Evolutionary conservation across 35 echinoderm and acorn worm species (phyloP).

Genomic region (Eucidaris tribuloides): DNA sequence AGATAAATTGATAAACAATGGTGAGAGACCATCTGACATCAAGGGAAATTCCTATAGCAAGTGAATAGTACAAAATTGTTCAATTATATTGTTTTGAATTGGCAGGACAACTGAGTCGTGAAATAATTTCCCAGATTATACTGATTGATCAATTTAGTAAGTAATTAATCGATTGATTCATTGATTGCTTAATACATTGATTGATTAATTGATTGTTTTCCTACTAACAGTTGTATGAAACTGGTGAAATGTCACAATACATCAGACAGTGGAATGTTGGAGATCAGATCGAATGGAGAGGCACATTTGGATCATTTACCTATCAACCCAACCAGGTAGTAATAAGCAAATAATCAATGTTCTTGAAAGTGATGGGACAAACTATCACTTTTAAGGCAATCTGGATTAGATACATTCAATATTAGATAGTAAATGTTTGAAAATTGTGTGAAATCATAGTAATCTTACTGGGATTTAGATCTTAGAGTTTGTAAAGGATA

Average conservation of each 20-base stretch:
- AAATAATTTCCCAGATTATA: not conserved
- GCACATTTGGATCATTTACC: conserved; percentile 60
- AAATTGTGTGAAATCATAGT: not conserved
- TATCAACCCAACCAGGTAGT: conserved; percentile 78
- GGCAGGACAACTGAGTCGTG: not conserved
- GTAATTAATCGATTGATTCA: not conserved
- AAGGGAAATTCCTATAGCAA: not conserved
- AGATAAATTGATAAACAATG: not conserved
- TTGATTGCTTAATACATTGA: not conserved
- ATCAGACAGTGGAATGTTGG: conserved; percentile 72
- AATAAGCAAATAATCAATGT: not conserved
- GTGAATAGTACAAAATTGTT: not conserved
- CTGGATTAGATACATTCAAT: not conserved
- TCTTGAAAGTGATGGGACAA: too few relatives aligned
- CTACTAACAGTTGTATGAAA: conserved; percentile 61
- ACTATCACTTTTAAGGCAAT: too few relatives aligned
- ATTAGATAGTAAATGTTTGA: not conserved
- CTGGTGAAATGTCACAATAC: conserved; percentile 73
- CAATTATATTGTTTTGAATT: not conserved
- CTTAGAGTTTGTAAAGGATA: too few relatives aligned
- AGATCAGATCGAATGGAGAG: conserved; percentile 61
- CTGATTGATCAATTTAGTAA: not conserved
- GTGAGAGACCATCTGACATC: not conserved
- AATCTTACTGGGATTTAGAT: not conserved
- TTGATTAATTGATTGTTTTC: not conserved